Base-by-base conservation (phyloP, 2,797 vertebrate species). In the Falco columbarius region DNA sequence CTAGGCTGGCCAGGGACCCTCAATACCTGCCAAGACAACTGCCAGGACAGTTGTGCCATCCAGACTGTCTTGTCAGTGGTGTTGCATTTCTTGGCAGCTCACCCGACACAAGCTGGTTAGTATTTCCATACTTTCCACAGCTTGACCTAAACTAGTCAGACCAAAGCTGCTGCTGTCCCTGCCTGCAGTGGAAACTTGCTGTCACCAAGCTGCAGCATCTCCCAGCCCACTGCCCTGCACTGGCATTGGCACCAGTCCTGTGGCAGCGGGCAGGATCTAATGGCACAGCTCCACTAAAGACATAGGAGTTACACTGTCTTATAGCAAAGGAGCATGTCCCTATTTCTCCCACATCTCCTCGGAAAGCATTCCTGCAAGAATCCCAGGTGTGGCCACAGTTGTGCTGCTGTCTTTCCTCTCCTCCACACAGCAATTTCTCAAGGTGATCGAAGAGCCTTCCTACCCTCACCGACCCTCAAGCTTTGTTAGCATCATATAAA, bases 401-500 rank as follows among this genome's bases (percentile, higher is more conserved):
- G 26, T 55, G 40, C 47, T 61, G 49, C 66, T 6, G 0, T 73
- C 63, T 73, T 67, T 90, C 73, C 86, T 81, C 49, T 90, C 81
- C 55, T 29, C 82, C 51, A 56, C 32, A 23, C 17, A 56, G 59
- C 70, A 72, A 16, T 75, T 86, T 89, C 27, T 86, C 72, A 40
- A 36, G 42, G 47, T 89, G 54, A 83, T n/a, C 70, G 76, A 82
- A 61, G 42, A 94, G 29, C 85, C n/a, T 51, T 70, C 42, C 63
- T 91, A 18, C 52, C 36, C 42, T 81, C 82, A 70, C 34, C 3
- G 1, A 49, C 70, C 32, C 63, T 80, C 73, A 66, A 56, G 27
- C 80, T 94, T 70, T 86, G 81, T 81, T 89, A 87, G 63, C 38
- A 32, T 85, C 94, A 79, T 80, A 67, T 90, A 95, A 96, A 88